Evolutionary conservation across 2,888 invertebrate species (phyloP).

Genomic region (Coleophora flavipennella): DNA sequence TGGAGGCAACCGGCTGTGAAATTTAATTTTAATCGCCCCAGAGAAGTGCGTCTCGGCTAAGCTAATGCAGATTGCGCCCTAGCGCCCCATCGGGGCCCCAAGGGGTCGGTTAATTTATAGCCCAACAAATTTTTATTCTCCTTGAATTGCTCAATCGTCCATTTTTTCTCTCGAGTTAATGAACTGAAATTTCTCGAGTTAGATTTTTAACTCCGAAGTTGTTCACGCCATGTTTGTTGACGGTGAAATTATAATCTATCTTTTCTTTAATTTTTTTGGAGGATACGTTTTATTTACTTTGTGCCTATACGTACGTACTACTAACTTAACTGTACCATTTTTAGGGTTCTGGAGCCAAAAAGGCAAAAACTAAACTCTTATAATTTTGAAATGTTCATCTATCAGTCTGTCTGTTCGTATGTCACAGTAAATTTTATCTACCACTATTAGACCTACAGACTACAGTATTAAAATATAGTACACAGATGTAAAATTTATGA

Average conservation of each 20-base stretch:
- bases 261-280: no score
- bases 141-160: slow-evolving; percentile 58
- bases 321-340: no score
- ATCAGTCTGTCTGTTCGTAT: no score
- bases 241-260: background rate
- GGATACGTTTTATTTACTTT: no score
- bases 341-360: no score
- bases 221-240: slow-evolving; percentile 16
- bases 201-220: slow-evolving; percentile 32
- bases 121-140: slow-evolving; percentile 66
- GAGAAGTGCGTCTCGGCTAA: slow-evolving; percentile 67
- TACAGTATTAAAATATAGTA: no score
- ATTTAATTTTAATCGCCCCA: slow-evolving; percentile 65
- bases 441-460: no score
- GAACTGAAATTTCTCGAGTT: slow-evolving; percentile 33
- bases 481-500: no score
- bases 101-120: slow-evolving; percentile 61
- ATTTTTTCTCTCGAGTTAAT: slow-evolving; percentile 38
- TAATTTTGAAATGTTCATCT: no score
- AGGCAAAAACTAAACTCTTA: no score
- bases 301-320: no score
- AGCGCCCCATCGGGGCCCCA: slow-evolving; percentile 31
- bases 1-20: slow-evolving; percentile 61
- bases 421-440: no score
- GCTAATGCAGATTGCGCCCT: slow-evolving; percentile 63